Base-by-base conservation (phyloP, 2,797 vertebrate genomes). In the Manis javanica region DNA sequence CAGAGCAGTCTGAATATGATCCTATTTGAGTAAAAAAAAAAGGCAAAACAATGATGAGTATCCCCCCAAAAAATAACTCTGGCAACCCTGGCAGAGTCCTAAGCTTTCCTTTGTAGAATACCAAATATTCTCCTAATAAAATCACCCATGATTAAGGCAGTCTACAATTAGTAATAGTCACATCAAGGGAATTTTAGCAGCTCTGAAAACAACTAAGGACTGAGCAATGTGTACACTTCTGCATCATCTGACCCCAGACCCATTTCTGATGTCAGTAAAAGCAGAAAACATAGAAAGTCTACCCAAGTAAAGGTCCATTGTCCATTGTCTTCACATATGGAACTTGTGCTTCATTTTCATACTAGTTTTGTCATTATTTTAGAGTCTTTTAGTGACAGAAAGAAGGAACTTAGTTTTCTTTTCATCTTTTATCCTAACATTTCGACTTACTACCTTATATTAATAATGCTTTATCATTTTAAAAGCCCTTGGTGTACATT, bases 381-480 rank as follows among this genome's bases (percentile, higher is more conserved):
- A 94, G 46, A 92, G 13, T 72, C 31, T 66, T 91, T 85, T 51
- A 86, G 24, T 71, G 94, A 87, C 37, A 86, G 93, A 81, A 88
- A 85, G 21, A 95, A 95, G 63, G 51, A 86, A 95, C 89, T 91
- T 21, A 53, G 77, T 39, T 90, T 7, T 69, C 75, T 96, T 92
- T 91, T 91, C 2, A 79, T 78, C n/a, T 95, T 8, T 93, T 92
- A 91, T 72, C 57, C 39, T 89, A 88, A 66, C 74, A 26, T 57
- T 96, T 94, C 83, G 93, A 61, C 61, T 82, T 92, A 94, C 37
- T 92, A 64, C 10, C 34, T 96, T 82, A 89, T 3, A 34, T 95
- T 89, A 95, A 95, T 72, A 93, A 93, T 90, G 29, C 29, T 82
- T 92, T 72, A 26, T 94, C 75, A 42, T 94, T 86, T 94, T 84